Percentiles rank a stretch among this genome's conserved stretches.
Conservation (phyloP, 2,797 vertebrate species). For the Mastacembelus armatus region DNA sequence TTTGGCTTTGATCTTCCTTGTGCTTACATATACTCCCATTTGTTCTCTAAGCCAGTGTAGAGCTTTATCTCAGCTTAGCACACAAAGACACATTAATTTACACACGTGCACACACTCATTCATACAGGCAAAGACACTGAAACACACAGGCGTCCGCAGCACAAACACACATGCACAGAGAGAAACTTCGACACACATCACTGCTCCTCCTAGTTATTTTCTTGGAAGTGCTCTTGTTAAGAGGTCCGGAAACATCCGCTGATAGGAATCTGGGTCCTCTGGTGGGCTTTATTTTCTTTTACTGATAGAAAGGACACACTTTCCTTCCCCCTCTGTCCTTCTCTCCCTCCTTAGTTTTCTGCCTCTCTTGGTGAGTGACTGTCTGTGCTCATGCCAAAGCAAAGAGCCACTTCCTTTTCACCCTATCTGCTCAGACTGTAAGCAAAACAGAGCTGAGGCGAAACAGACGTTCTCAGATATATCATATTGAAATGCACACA, state of each 20-base stretch:
- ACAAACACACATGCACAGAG: slow-evolving; percentile 21
- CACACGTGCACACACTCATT: slow-evolving; percentile 31
- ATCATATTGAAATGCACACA: slow-evolving; percentile 49
- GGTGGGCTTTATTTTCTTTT: slow-evolving; percentile 77
- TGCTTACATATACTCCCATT: slow-evolving; percentile 71
- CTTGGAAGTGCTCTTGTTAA: slow-evolving; percentile 77
- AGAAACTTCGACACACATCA: slow-evolving; percentile 59
- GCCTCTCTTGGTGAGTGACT: slow-evolving; percentile 62
- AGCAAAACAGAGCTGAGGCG: slow-evolving; percentile 66
- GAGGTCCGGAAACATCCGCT: slow-evolving; percentile 77
- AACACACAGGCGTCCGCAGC: slow-evolving; percentile 14
- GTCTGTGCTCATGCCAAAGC: slow-evolving; percentile 77
- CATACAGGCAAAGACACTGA: slow-evolving; percentile 29
- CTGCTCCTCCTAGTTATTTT: slow-evolving; percentile 73
- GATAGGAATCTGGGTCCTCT: slow-evolving; percentile 80
- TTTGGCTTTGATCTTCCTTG: slow-evolving; percentile 74
- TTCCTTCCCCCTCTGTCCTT: slow-evolving; percentile 51
- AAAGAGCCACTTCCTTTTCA: slow-evolving; percentile 73
- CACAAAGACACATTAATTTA: slow-evolving; percentile 65
- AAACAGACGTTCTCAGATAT: slow-evolving; percentile 56
- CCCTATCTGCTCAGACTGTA: slow-evolving; percentile 59
- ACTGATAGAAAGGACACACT: slow-evolving; percentile 73
- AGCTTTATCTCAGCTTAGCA: slow-evolving; percentile 67
- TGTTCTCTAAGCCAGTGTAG: slow-evolving; percentile 61
- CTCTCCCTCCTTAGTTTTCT: slow-evolving; percentile 41